Evolutionary conservation across 1,140 invertebrate species (phyloP).

Genomic region (Trachymyrmex septentrionalis): DNA sequence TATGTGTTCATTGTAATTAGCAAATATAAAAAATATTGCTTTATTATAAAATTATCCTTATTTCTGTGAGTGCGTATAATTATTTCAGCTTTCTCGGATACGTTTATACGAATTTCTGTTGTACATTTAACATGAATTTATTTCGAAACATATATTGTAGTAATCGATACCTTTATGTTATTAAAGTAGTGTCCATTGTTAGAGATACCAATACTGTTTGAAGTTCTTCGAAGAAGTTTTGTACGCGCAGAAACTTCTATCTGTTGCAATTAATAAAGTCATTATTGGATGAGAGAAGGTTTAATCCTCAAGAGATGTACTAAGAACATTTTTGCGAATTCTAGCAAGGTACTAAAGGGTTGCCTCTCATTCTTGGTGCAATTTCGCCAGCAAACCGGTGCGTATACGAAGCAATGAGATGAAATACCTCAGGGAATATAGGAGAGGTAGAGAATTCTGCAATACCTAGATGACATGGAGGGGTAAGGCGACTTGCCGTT

Average conservation of each 20-base stretch:
- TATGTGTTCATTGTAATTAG: not conserved
- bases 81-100: not conserved
- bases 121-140: not conserved
- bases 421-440: constrained; percentile 65
- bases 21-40: not conserved
- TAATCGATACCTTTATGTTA: constrained; percentile 7
- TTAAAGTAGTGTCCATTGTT: not conserved
- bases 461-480: constrained; percentile 30
- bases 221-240: not conserved
- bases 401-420: constrained; percentile 36
- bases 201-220: not conserved
- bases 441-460: not conserved
- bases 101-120: not conserved
- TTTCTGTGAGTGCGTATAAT: not conserved
- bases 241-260: not conserved
- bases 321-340: constrained; percentile 33
- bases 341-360: not conserved
- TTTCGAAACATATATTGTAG: not conserved
- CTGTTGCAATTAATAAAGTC: constrained; percentile 22
- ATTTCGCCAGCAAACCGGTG: constrained; percentile 60
- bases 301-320: not conserved
- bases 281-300: not conserved
- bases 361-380: constrained; percentile 45
- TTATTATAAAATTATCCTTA: not conserved
- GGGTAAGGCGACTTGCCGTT: not conserved